Conservation (phyloP, 2,113 vertebrate species). For the Gallinago media region DNA sequence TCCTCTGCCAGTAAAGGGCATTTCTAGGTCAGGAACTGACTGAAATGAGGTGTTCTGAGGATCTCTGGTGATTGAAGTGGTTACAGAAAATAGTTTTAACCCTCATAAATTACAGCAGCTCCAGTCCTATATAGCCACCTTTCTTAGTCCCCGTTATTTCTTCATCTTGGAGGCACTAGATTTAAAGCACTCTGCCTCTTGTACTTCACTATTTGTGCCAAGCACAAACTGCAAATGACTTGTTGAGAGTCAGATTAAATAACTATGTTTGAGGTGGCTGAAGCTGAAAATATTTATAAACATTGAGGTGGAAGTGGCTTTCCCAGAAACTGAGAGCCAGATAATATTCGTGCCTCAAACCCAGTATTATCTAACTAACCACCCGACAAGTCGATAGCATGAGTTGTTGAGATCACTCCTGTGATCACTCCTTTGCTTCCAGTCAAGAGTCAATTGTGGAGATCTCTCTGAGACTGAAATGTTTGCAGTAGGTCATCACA, state of each 20-base stretch:
- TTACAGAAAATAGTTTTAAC: background rate
- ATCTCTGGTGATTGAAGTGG: background rate
- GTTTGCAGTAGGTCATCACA: background rate
- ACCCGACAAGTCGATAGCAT: rapidly evolving
- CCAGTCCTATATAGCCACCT: background rate
- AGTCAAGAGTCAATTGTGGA: background rate
- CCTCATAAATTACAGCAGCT: background rate
- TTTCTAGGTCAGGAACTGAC: background rate
- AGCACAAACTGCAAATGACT: background rate
- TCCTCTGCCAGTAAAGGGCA: background rate
- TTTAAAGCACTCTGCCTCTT: background rate
- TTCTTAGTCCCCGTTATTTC: background rate
- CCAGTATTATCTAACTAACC: background rate
- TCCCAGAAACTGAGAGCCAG: background rate
- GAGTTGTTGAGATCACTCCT: background rate
- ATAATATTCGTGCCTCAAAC: background rate
- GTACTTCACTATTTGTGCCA: background rate
- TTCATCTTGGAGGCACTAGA: background rate
- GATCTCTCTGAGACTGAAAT: background rate
- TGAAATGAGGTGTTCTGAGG: background rate
- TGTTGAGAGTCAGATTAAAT: background rate
- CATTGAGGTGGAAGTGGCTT: background rate
- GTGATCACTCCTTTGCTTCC: background rate
- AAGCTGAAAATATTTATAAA: background rate
- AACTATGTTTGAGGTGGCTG: background rate